These are phyloP conservation scores for Lepidothrix coronata DNA, from an alignment of 2,113 vertebrate genomes.

Conservation along the genomic window DNA sequence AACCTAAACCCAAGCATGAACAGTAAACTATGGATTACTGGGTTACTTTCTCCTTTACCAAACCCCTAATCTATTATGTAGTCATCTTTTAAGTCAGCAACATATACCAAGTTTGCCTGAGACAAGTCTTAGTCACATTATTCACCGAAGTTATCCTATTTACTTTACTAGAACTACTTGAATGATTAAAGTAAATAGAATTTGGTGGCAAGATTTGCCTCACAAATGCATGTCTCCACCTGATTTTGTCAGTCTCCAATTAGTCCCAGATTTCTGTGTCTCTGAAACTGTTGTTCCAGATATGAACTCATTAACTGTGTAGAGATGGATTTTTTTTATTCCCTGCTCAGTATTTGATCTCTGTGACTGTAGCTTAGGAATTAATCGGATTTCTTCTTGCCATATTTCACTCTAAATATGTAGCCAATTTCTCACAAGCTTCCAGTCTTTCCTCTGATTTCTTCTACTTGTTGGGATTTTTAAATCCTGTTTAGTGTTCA, in stretches of 20 bases:
- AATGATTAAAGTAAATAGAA: slow-evolving; percentile 10
- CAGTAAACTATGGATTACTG: not conserved
- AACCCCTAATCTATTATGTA: not conserved
- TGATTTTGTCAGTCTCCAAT: not conserved
- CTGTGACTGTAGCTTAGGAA: not conserved
- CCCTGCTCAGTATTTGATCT: not conserved
- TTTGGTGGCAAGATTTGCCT: not conserved
- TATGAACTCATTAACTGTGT: not conserved
- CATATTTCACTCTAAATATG: not conserved
- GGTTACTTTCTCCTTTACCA: not conserved
- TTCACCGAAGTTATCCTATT: not conserved
- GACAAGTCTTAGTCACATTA: not conserved
- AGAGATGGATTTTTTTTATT: slow-evolving; percentile 2
- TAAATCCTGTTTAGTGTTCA: not conserved
- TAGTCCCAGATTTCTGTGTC: not conserved
- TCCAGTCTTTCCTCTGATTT: not conserved
- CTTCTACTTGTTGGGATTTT: not conserved
- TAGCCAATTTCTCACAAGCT: not conserved
- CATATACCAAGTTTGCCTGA: not conserved
- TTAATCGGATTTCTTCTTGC: not conserved
- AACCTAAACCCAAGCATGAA: not conserved
- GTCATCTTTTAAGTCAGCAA: not conserved
- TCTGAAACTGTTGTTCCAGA: not conserved
- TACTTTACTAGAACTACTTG: not conserved
- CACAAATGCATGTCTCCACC: not conserved